Base-by-base conservation (phyloP, 2,888 invertebrate genomes). In the Dynastes grantii region DNA sequence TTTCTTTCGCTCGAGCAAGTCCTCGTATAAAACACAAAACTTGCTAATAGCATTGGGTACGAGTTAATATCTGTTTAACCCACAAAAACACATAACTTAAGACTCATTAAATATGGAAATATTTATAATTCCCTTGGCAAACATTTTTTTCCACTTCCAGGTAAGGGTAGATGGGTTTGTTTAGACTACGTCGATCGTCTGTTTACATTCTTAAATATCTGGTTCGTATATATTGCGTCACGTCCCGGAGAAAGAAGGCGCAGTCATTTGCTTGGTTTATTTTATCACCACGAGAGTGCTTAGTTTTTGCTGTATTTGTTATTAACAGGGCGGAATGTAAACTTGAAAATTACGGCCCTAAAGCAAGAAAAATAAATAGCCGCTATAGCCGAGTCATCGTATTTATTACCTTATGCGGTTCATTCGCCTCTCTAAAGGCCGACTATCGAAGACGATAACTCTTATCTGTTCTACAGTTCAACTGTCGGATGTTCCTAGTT, bases 171-270 rank as follows among this genome's bases (percentile, higher is more conserved):
- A 70, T 73, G 67, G 76, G 79, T 79, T 78, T 81, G 83, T 82
- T 82, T 82, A 81, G 81, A 81, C 82, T 81, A 81, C 81, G 82
- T 73, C 82, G 81, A 76, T 78, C 79, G 73, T 81, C 79, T 83
- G 81, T 83, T 83, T 83, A 79, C 82, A 79, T 77, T 76, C 73
- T 78, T 80, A 80, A 80, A 80, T 80, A 79, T 76, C 80, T 80
- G 76, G 68, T 75, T 77, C 61, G 75, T 61, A 77, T 77, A 76
- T 76, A 68, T 76, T 79, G 61, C 70, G 61, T 67, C 70, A 76
- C 76, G 71, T 37, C 37, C 49, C 40, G 40, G 22, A 49, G 63
- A 64, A 68, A 68, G 68, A 51, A 29, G 51, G 27, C 27, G 58
- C 68, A 16, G 67, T 67, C 78, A 63, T 76, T 79, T 68, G 67